phyloP scores from a whole-genome alignment of 2,113 vertebrate genomes.

The Noturus placidus region DNA sequence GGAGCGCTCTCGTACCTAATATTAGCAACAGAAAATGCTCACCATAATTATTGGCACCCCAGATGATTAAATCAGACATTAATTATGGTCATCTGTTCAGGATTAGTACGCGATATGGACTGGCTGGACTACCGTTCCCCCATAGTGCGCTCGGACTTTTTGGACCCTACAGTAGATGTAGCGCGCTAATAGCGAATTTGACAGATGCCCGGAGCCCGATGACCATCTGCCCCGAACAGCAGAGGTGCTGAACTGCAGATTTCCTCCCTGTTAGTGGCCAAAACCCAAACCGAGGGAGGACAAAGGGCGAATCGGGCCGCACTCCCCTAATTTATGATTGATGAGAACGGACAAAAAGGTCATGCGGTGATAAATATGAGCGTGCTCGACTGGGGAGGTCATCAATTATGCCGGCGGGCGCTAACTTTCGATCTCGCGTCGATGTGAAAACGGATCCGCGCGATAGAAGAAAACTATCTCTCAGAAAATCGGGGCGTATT shows the following conservation, averaged over 20 bases:
- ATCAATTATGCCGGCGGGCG: constrained; percentile 77
- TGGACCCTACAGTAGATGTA: constrained; percentile 32
- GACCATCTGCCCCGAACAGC: constrained; percentile 76
- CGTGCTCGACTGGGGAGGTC: constrained; percentile 80
- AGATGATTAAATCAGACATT: neutral
- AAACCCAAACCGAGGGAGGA: constrained; percentile 73
- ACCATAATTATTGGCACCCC: neutral
- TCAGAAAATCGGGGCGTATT: constrained; percentile 75
- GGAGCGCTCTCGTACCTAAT: neutral
- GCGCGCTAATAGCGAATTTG: constrained; percentile 67
- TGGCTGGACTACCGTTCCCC: neutral
- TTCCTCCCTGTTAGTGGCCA: constrained; percentile 70
- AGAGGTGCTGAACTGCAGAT: constrained; percentile 78
- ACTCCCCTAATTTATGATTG: constrained; percentile 96
- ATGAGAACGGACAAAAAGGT: constrained; percentile 88
- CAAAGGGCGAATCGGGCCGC: constrained; percentile 84
- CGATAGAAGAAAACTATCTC: constrained; percentile 76
- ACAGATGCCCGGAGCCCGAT: constrained; percentile 76
- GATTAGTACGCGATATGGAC: neutral
- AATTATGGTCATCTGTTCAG: neutral
- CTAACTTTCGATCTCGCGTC: constrained; percentile 77
- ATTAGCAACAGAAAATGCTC: neutral
- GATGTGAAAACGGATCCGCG: constrained; percentile 74
- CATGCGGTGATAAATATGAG: constrained; percentile 83
- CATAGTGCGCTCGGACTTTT: neutral